Evolutionary conservation across 1,140 invertebrate species (phyloP).

Genomic region (Tachypleus tridentatus): DNA sequence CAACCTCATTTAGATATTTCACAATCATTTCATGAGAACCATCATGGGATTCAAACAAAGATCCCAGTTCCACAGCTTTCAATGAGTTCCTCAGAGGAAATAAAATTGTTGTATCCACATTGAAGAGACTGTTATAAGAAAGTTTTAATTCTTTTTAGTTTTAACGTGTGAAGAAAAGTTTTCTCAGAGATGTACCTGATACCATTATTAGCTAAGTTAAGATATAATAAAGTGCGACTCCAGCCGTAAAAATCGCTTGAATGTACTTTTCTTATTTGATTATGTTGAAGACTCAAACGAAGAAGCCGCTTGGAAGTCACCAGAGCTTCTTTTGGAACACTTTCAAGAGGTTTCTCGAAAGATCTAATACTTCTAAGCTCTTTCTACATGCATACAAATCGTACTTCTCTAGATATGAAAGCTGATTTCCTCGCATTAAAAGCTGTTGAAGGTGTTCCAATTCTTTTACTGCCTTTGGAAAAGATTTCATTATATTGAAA

Average conservation of each 20-base stretch:
- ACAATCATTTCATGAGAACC: constrained; percentile 50
- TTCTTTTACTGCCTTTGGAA: constrained; percentile 46
- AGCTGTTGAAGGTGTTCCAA: constrained; percentile 59
- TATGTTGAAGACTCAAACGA: constrained; percentile 76
- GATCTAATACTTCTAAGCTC: constrained; percentile 54
- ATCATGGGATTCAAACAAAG: constrained; percentile 40
- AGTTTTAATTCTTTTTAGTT: constrained; percentile 71
- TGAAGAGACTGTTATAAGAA: constrained; percentile 71
- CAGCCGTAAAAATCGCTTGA: constrained; percentile 61
- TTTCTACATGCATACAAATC: constrained; percentile 68
- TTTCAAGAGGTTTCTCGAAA: constrained; percentile 63
- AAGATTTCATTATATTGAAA: constrained; percentile 26
- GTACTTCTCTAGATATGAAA: constrained; percentile 54
- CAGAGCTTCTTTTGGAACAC: constrained; percentile 53
- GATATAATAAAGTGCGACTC: constrained; percentile 63
- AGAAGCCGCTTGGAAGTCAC: constrained; percentile 53
- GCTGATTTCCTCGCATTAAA: constrained; percentile 66
- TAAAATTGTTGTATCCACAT: constrained; percentile 62
- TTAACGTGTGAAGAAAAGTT: constrained; percentile 53
- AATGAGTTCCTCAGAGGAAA: constrained; percentile 45
- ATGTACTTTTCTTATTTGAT: constrained; percentile 60
- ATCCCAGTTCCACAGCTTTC: constrained; percentile 65
- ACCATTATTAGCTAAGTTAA: constrained; percentile 71
- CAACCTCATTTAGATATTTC: constrained; percentile 49
- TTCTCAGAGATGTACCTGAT: constrained; percentile 57